Base-by-base conservation (phyloP, 2,797 vertebrate genomes). In the Lepidocolaptes lacrymiger region DNA sequence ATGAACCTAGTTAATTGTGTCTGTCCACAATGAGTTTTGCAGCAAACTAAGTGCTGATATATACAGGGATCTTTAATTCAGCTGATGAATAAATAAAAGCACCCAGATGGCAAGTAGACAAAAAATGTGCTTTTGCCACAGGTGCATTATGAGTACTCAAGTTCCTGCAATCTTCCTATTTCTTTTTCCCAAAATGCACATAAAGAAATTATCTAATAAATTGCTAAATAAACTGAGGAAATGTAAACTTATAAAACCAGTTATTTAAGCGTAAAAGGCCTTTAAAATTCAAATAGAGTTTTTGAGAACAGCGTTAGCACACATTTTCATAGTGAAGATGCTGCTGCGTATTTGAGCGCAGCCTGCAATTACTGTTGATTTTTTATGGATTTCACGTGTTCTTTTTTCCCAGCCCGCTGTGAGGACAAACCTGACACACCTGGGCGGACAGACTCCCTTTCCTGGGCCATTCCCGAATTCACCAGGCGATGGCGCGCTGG, bases 401-500 rank as follows among this genome's bases (percentile, higher is more conserved):
- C 13, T 30, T 36, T 46, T 61, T 55, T 24, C 61, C 49, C 37
- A 82, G 23, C 9, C 21, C 28, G 2, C 21, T 4, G 14, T 6
- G 74, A 51, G 68, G 44, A 43, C 4, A 36, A 15, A 18, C 15
- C 8, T n/a, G 71, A 32, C 52, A 12, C 27, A 66, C 24, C 72
- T 16, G 46, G 28, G 7, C 0, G 3, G 12, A 4, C 43, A 10
- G 11, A 2, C 6, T 3, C 9, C 1, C 8, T 7, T 16, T 23
- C 4, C 23, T 0, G 59, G 2, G 39, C 51, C 16, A 6, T 86
- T 85, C 72, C 58, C 14, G 5, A 22, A 5, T 27, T 36, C 6
- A 21, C 94, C 97, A 91, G 80, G 2, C 89, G 97, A 56, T 85
- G 96, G 95, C 36, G 91, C 80, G 2, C 6, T 36, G 56, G 44